Base-by-base conservation (phyloP, 2,888 invertebrate genomes). In the Scrobipalpa costella region DNA sequence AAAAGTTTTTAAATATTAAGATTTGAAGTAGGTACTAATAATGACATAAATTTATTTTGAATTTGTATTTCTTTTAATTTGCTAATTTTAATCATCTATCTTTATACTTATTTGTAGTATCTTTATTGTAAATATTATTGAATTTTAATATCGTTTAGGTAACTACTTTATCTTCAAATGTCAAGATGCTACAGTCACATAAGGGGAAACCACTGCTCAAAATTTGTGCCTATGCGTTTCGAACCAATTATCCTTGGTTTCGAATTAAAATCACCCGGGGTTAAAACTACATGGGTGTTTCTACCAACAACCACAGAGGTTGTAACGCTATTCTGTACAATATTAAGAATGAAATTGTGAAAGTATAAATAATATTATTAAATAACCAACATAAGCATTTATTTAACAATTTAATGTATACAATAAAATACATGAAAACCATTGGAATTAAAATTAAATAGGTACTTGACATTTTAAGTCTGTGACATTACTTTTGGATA, bases 281-380 rank as follows among this genome's bases (percentile, higher is more conserved):
- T 7, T n/a, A 55, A 55, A 33, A 55, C 55, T 2, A 8, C 27
- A 11, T 55, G 55, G 55, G 27, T 33, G 7, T 55, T n/a, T 55
- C 55, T 5, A 55, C 55, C 0, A 11, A 55, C 11, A 9, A 34
- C 27, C 8, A 55, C 27, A 13, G 21, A 13, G 27, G 33, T 9
- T 33, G 55, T 15, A 33, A 33, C 8, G 52, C 52, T 6, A 52
- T 8, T 6, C 13, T 55, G 8, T 11, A n/a, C 21, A 55, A 13
- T 7, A 34, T 55, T n/a, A 33, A 33, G 1, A n/a, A 27, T 8
- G 15, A 55, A 27, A 55, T 55, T 33, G 55, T 55, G 21, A 33
- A 15, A 27, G n/a, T n/a, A n/a, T 33, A 6, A 33, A 55, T 13
- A 55, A 33, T 7, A n/a, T n/a, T n/a, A n/a, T n/a, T 33, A n/a